These are phyloP conservation scores for Crotophaga sulcirostris DNA, from an alignment of 2,113 vertebrate species.

Conservation along the genomic window DNA sequence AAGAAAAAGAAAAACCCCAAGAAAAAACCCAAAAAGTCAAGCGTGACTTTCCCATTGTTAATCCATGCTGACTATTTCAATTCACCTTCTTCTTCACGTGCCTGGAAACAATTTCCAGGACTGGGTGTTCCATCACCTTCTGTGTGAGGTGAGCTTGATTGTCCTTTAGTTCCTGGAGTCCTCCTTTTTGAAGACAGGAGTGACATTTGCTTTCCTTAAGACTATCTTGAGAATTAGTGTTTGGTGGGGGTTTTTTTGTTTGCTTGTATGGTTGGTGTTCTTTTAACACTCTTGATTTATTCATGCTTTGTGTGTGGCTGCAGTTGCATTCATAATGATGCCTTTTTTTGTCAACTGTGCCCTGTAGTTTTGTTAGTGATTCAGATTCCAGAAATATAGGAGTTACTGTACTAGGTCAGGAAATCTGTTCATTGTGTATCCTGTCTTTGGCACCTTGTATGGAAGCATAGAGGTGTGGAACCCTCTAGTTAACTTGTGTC, in stretches of 20 bases:
- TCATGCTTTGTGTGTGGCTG: neutral
- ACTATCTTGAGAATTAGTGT: neutral
- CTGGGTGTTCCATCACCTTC: neutral
- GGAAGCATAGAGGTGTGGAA: neutral
- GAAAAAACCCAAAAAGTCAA: no score
- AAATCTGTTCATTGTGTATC: neutral
- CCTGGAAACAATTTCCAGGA: neutral
- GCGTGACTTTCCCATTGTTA: neutral
- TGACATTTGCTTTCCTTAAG: neutral
- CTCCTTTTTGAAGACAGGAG: neutral
- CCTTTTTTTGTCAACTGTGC: neutral
- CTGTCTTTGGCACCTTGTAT: neutral
- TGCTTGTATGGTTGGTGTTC: neutral
- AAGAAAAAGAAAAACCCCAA: no score
- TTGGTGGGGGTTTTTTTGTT: neutral
- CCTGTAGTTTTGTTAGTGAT: neutral
- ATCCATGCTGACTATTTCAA: neutral
- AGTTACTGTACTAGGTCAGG: neutral
- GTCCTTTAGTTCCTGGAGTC: neutral
- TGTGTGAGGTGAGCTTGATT: no score
- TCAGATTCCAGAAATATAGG: neutral
- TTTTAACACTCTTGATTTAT: neutral
- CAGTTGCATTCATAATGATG: neutral
- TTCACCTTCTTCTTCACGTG: neutral
- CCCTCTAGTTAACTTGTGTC: neutral